These are phyloP conservation scores for Sceloporus tristichus DNA, from an alignment of 2,113 vertebrate species.

Conservation along the genomic window DNA sequence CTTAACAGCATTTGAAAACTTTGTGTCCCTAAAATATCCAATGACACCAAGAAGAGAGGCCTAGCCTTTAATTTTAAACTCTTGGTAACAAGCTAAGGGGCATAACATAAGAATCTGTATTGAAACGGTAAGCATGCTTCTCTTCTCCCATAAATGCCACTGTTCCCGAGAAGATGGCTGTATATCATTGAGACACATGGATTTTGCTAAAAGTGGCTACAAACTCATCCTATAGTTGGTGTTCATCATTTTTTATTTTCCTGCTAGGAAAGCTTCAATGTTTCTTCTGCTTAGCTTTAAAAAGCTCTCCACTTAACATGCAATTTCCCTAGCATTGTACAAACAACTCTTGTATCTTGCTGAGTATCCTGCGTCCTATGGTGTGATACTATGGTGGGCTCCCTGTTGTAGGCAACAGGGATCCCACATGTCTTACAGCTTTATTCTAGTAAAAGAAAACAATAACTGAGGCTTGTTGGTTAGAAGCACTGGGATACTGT, in stretches of 20 bases:
- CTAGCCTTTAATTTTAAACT: neutral
- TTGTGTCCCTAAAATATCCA: neutral
- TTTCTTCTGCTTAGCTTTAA: neutral
- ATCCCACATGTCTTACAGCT: neutral
- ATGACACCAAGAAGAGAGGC: neutral
- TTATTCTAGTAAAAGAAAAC: neutral
- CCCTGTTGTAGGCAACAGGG: neutral
- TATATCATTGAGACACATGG: fast-evolving
- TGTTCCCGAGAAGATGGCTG: neutral
- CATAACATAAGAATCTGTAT: constrained; percentile 2
- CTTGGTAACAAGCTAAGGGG: neutral
- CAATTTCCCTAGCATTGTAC: neutral
- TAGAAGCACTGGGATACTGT: neutral
- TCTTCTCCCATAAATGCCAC: neutral
- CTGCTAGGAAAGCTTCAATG: neutral
- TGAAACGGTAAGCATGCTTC: neutral
- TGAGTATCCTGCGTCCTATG: neutral
- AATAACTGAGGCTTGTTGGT: neutral
- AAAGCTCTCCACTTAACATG: neutral
- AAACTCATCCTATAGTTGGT: neutral
- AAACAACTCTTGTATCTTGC: constrained; percentile 2
- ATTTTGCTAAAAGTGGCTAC: neutral
- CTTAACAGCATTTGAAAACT: neutral
- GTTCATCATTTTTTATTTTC: neutral
- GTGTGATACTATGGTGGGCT: neutral